A percentile compares a stretch with the other conserved stretches of the same genome.
These are phyloP conservation scores for Anoplius nigerrimus DNA, from an alignment of 2,888 invertebrate genomes.

Conservation along the genomic window DNA sequence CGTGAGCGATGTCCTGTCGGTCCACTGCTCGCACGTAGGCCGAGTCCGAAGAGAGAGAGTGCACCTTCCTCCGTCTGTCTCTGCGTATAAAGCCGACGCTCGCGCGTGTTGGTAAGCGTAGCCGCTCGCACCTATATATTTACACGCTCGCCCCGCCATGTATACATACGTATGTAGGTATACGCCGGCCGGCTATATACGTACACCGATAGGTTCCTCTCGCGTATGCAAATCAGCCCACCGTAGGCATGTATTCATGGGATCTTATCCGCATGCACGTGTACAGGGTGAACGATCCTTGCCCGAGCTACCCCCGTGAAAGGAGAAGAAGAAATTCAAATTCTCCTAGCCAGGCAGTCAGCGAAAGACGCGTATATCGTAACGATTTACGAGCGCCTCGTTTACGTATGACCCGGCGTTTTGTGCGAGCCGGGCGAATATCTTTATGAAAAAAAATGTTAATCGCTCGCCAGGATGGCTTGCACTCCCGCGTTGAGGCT, in stretches of 20 bases:
- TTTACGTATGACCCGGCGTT: slow-evolving; percentile 21
- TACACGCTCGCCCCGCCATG: too few species aligned
- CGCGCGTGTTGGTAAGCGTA: slow-evolving; percentile 10
- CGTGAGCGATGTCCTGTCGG: slow-evolving; percentile 70
- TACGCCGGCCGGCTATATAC: neutral
- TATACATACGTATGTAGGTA: too few species aligned
- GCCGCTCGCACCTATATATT: slow-evolving; percentile 26
- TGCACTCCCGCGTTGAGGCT: slow-evolving; percentile 1
- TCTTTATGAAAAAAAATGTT: slow-evolving; percentile 38
- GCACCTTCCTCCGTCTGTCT: slow-evolving; percentile 14
- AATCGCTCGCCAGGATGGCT: slow-evolving; percentile 14
- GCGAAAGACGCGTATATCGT: slow-evolving; percentile 19
- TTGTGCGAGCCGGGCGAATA: slow-evolving; percentile 18
- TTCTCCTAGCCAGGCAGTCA: slow-evolving; percentile 33
- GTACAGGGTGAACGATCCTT: slow-evolving; percentile 64
- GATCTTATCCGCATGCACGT: slow-evolving; percentile 68
- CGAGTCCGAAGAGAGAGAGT: slow-evolving; percentile 39
- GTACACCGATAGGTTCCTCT: slow-evolving; percentile 60
- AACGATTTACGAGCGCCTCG: slow-evolving; percentile 35
- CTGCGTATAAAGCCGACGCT: neutral
- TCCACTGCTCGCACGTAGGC: slow-evolving; percentile 61
- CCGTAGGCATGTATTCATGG: slow-evolving; percentile 59
- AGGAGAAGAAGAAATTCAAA: slow-evolving; percentile 56
- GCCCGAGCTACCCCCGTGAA: slow-evolving; percentile 43
- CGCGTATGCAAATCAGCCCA: slow-evolving; percentile 63